Evolutionary conservation across 53 echinoderm and acorn worm genomes (phyloP), one percentile per base, ranked within the genome.

Genomic region (Holothuria scabra): DNA sequence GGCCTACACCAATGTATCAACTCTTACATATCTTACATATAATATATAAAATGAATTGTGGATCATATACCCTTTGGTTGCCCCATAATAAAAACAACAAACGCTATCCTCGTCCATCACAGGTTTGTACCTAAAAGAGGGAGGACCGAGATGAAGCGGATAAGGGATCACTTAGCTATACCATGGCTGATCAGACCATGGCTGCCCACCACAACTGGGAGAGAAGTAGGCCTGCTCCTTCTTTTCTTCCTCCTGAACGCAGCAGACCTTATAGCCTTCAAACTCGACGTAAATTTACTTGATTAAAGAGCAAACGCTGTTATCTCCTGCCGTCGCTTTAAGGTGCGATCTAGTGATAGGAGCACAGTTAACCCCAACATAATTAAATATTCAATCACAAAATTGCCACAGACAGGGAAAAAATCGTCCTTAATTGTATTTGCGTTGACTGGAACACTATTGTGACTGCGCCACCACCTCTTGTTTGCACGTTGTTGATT

Each of bases 1-100:
- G n/a, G n/a, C n/a, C n/a, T n/a, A n/a, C n/a, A 57, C 57, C 57
- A 57, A 57, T 57, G 57, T 57, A 57, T 57, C 20, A 57, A 57
- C 57, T 57, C 57, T 57, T 57, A 57, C 20, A 12, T 12, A 57
- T 14, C 20, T 14, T 57, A 57, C 57, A 14, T 12, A 57, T 14
- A 57, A 57, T 57, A 57, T 57, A 57, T 57, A 57, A 57, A 12
- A 14, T 57, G 57, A 20, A 57, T 57, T 57, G 57, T 57, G 57
- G 57, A 57, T 57, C 57, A 14, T 57, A 57, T 20, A 57, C 57
- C 12, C 57, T 57, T 20, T 57, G 57, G 57, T 20, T 57, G 57
- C 57, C 57, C 12, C 57, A 57, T 20, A 57, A 12, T 57, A 20
- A 57, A 57, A 57, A 57, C 57, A 57, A 57, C 57, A 57, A 20